Evolutionary conservation across 2,888 invertebrate species (phyloP), one percentile per base, ranked within the genome.

Genomic region (Pyrgus malvae): DNA sequence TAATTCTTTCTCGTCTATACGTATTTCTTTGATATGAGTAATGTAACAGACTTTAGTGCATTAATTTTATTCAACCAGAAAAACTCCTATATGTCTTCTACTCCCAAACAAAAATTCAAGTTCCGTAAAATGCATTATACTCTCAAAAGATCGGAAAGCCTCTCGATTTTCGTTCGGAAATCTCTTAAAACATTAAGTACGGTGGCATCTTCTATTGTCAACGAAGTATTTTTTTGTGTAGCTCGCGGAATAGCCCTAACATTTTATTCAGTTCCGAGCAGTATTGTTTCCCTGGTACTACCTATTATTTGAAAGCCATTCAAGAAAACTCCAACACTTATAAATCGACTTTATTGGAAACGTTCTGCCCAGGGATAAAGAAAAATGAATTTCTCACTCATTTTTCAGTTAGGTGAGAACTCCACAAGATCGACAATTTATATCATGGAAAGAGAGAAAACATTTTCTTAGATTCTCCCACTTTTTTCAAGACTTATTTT

Each of bases 401-500:
- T 58, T 56, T 57, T 57, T 27, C 6, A 19, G 49, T 56, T 54
- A 62, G 57, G 56, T 58, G 56, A 57, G 57, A 59, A 61, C 46
- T 46, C 31, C 23, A 38, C 17, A 42, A 29, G 27, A 50, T 27
- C n/a, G 31, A 12, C 12, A 41, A 41, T 51, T 42, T 51, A 17
- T 42, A 37, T 37, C 14, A 23, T 35, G 16, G 12, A 9, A 44
- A 37, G 21, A 42, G 6, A 44, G 12, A 25, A 8, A 29, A n/a
- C 16, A 51, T 42, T 37, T 35, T 11, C 19, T 2, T n/a, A 27
- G 27, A 51, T 27, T 42, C 35, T 27, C 37, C 44, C 21, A 29
- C 37, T 8, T 45, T 16, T 37, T 29, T 38, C 21, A 31, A 53
- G 38, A 40, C 38, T 46, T 46, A 33, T 48, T 41, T 40, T 25